Evolutionary conservation across 2,797 vertebrate species (phyloP), one percentile per base, ranked within the genome.

Genomic region (Lacerta agilis): DNA sequence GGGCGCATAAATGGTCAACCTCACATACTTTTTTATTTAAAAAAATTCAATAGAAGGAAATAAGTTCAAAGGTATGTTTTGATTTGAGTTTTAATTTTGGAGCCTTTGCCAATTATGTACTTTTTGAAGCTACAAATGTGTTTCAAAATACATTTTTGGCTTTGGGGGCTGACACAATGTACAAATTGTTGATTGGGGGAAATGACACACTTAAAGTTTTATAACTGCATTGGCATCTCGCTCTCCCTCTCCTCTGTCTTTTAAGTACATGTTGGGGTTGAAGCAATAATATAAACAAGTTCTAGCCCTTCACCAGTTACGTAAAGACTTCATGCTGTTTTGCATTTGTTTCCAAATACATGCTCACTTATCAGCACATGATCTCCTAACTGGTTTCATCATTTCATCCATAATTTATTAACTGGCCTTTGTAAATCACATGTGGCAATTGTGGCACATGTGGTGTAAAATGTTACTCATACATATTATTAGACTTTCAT

Each of bases 241-340:
- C 15, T 33, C 18, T 8, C 4, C 4, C 4, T 66, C 29, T 33
- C 55, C 23, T 33, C 55, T 49, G 25, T 81, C 5, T 58, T 61
- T 64, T 41, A 84, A 49, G 81, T 58, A 77, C 85, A 90, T 89
- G 45, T 55, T 87, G 49, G 45, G 61, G 64, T 41, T 87, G n/a
- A 41, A 88, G 41, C 78, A 85, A 33, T 67, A 90, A 89, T 84
- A 91, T 87, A 95, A 93, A 92, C 80, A 91, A 87, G 36, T 23
- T 88, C 7, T 91, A 38, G 86, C 91, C 82, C 78, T 66, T 49
- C 66, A 83, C 69, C 25, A 75, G 23, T 90, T 91, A 82, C 13
- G n/a, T 58, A 93, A 92, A 90, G 41, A 7, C 58, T 86, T 90
- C 61, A 64, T 89, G 71, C 29, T 92, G 55, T 2, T 93, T 91